Conservation (phyloP, 2,888 invertebrate species). For the Acrocera orbiculus region DNA sequence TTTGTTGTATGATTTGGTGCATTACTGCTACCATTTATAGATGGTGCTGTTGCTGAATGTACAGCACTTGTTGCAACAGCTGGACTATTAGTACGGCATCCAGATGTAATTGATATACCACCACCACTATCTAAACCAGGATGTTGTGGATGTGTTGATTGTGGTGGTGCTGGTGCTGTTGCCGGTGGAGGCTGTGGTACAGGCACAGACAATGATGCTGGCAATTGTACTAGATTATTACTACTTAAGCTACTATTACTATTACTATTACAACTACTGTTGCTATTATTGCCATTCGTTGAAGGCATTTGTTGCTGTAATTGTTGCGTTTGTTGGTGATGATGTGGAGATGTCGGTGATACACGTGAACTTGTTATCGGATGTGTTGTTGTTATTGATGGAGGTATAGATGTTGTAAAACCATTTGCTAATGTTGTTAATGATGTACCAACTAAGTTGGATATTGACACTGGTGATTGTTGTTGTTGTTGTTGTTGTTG, state of each 20-base stretch:
- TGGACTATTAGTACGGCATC: constrained; percentile 34
- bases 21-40: constrained; percentile 19
- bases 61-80: constrained; percentile 18
- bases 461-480: constrained; percentile 13
- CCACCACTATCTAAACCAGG: constrained; percentile 20
- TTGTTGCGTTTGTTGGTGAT: constrained; percentile 16
- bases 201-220: constrained; percentile 21
- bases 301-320: constrained; percentile 34
- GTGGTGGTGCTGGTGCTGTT: constrained; percentile 27
- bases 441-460: constrained; percentile 19
- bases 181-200: constrained; percentile 18
- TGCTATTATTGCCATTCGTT: no score
- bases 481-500: constrained; percentile 5
- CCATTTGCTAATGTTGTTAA: constrained; percentile 19
- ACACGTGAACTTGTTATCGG: constrained; percentile 16
- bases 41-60: constrained; percentile 17
- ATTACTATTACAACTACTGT: constrained; percentile 16
- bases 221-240: constrained; percentile 33
- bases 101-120: constrained; percentile 23
- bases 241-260: constrained; percentile 15
- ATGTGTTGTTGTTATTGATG: constrained; percentile 20
- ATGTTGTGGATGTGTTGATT: constrained; percentile 23
- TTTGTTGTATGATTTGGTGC: constrained; percentile 17
- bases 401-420: constrained; percentile 18
- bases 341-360: constrained; percentile 14